Evolutionary conservation across 2,113 vertebrate genomes (phyloP).

Genomic region (Anguilla rostrata): DNA sequence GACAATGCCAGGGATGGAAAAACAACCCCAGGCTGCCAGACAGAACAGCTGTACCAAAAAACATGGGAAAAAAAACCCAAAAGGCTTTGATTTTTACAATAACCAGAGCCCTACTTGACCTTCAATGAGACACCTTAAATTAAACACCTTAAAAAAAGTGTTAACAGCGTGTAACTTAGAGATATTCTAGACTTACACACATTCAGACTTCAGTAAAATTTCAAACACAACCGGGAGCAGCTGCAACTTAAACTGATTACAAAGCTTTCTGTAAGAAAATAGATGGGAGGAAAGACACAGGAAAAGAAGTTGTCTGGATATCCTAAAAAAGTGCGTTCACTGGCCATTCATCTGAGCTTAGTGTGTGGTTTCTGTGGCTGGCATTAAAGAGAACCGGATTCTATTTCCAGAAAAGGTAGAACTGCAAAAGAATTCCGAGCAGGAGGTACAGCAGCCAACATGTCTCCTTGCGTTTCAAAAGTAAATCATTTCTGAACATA

Average conservation of each 20-base stretch:
- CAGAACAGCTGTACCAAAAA: background rate
- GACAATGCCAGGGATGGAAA: background rate
- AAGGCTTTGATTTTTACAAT: background rate
- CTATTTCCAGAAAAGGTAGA: background rate
- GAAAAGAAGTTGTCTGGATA: background rate
- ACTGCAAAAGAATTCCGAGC: background rate
- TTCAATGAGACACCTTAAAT: background rate
- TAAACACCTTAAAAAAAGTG: background rate
- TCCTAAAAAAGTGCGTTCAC: background rate
- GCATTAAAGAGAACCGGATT: background rate
- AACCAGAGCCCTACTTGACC: background rate
- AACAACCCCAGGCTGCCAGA: background rate
- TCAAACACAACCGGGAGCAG: background rate
- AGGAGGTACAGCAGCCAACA: background rate
- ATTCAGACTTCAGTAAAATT: background rate
- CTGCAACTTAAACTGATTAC: background rate
- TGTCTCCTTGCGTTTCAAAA: background rate
- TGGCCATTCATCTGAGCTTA: background rate
- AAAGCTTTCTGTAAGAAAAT: too few species aligned
- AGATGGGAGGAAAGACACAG: background rate
- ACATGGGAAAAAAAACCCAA: background rate
- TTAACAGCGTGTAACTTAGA: background rate
- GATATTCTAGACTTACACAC: background rate
- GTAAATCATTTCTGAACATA: background rate
- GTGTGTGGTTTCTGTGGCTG: background rate